These are phyloP conservation scores for Pelochelys cantorii DNA, from an alignment of 2,797 vertebrate genomes.

Conservation along the genomic window DNA sequence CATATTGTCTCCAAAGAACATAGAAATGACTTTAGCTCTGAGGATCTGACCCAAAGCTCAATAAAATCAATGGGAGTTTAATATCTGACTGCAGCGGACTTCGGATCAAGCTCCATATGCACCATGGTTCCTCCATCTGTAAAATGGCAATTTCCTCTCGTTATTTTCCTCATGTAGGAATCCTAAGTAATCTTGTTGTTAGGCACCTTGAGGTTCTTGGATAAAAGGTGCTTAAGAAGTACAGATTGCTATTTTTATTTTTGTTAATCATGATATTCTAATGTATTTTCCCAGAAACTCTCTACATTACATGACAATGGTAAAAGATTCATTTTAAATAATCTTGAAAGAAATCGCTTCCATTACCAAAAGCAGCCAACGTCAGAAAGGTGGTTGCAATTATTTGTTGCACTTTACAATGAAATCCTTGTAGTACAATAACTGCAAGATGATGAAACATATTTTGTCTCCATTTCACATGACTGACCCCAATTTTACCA, in stretches of 20 bases:
- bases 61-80: neutral
- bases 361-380: constrained; percentile 67
- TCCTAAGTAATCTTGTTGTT: neutral
- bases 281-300: neutral
- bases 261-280: constrained; percentile 17
- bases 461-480: constrained; percentile 61
- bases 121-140: neutral
- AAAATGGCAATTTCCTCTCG: neutral
- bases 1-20: accelerated
- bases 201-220: neutral
- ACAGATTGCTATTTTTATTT: neutral
- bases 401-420: constrained; percentile 74
- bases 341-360: constrained; percentile 56
- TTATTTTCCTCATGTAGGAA: neutral
- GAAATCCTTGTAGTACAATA: constrained; percentile 73
- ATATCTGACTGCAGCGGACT: neutral
- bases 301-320: constrained; percentile 47
- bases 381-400: constrained; percentile 63
- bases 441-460: constrained; percentile 62
- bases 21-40: accelerated
- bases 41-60: neutral
- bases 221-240: neutral
- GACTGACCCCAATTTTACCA: constrained; percentile 70
- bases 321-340: constrained; percentile 72
- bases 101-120: neutral